Base-by-base conservation (phyloP, 2,888 invertebrate species). In the Spisula subtruncata region DNA sequence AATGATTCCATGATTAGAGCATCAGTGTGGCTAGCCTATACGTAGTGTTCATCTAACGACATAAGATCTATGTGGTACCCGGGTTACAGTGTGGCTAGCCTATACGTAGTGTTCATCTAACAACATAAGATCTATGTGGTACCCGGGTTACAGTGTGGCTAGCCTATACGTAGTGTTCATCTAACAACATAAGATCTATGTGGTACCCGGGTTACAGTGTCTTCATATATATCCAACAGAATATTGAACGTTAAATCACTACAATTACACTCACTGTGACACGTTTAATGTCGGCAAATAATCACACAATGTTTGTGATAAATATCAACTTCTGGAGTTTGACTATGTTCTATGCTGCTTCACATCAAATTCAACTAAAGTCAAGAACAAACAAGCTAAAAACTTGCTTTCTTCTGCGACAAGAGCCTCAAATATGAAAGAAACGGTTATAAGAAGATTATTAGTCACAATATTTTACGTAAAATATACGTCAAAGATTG, bases 1-100 rank as follows among this genome's bases (percentile, higher is more conserved):
- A 85, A 12, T 29, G 41, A n/a, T 25, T 41, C 35, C 88, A 84
- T 84, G 29, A 35, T 71, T 48, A 51, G 16, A 75, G 35, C 75
- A 75, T 75, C 18, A 75, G 32, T 16, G 4, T 10, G 60, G n/a
- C 25, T 25, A 25, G 60, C 60, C 12, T 66, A 66, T 41, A 41
- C n/a, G n/a, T 66, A 66, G 25, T 25, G 25, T 4, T 66, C 60
- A 66, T 66, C 60, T 66, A 66, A 10, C 2, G 6, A 8, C 10
- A 25, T n/a, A 25, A 66, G n/a, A n/a, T n/a, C n/a, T n/a, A n/a
- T n/a, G n/a, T n/a, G n/a, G n/a, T n/a, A n/a, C n/a, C n/a, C n/a
- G n/a, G n/a, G n/a, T n/a, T n/a, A n/a, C 18, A 75, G 32, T 16
- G 4, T 10, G 60, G n/a, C 25, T 25, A 25, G 60, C 60, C 12